Percentiles rank a stretch among this genome's conserved stretches.
Evolutionary conservation across 2,888 invertebrate species (phyloP).

Genomic region (Ctena decussata): DNA sequence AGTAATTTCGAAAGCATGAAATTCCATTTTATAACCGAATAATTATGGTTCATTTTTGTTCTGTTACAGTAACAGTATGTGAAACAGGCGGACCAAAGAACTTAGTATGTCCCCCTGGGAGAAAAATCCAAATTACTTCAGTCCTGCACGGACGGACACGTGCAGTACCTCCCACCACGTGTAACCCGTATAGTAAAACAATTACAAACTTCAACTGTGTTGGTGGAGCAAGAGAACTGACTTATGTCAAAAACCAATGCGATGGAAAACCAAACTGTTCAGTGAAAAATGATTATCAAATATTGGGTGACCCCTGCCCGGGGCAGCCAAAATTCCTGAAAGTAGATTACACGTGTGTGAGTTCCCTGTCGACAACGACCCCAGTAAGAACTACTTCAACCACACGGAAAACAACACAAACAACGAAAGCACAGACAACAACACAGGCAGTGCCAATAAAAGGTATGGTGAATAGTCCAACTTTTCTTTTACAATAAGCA

Average conservation of each 20-base stretch:
- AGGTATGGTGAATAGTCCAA: too few species aligned
- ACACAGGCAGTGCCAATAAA: background rate
- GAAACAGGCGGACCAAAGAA: background rate
- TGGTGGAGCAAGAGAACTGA: slow-evolving; percentile 32
- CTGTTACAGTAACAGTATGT: background rate
- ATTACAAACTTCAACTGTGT: slow-evolving; percentile 40
- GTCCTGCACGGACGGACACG: slow-evolving; percentile 56
- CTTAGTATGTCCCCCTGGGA: slow-evolving; percentile 57
- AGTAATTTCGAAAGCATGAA: too few species aligned
- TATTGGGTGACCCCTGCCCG: slow-evolving; percentile 65
- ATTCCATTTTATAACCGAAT: too few species aligned
- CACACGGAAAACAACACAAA: background rate
- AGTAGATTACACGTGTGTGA: slow-evolving; percentile 62
- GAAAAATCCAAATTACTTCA: slow-evolving; percentile 32
- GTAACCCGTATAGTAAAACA: slow-evolving; percentile 52
- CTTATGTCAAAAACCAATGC: slow-evolving; percentile 40
- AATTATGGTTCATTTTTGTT: too few species aligned
- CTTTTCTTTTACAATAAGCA: too few species aligned
- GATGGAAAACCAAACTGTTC: slow-evolving; percentile 42
- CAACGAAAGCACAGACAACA: background rate
- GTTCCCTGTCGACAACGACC: slow-evolving; percentile 3
- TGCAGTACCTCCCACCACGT: slow-evolving; percentile 33
- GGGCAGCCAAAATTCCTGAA: slow-evolving; percentile 68
- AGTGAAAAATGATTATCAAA: slow-evolving; percentile 51
- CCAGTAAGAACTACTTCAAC: background rate